Percentiles rank a stretch among this genome's conserved stretches.
Conservation (phyloP, 1,140 invertebrate species). For the Gryllus bimaculatus region DNA sequence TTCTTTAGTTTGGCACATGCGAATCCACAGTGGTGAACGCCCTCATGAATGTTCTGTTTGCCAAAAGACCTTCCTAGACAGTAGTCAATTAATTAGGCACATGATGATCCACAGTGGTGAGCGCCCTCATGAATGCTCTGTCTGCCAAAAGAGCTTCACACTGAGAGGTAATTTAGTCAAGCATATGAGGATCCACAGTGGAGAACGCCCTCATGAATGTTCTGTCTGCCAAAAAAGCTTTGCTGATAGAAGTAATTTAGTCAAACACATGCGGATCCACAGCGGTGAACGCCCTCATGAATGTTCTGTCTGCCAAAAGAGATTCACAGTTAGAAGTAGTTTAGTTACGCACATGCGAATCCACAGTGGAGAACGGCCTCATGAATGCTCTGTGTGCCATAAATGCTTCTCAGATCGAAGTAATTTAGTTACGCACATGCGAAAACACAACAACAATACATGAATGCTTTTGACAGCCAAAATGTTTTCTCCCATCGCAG, state of each 20-base stretch:
- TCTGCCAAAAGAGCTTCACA: constrained; percentile 46
- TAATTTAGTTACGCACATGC: constrained; percentile 1
- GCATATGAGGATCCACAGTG: constrained; percentile 42
- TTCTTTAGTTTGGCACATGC: constrained; percentile 36
- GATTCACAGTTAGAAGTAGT: constrained; percentile 74
- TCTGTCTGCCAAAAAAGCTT: constrained; percentile 44
- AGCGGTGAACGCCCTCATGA: constrained; percentile 56
- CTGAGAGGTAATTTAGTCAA: constrained; percentile 41
- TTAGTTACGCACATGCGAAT: constrained; percentile 40
- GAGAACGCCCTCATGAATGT: constrained; percentile 44
- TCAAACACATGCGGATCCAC: constrained; percentile 38
- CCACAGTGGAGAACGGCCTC: constrained; percentile 58
- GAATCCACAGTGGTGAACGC: constrained; percentile 41
- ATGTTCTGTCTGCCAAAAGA: constrained; percentile 74
- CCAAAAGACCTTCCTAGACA: background rate
- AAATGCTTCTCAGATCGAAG: constrained; percentile 43
- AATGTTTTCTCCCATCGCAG: too few species aligned
- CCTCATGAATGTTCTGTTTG: constrained; percentile 24
- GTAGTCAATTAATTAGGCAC: constrained; percentile 29
- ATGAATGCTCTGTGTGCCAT: constrained; percentile 51
- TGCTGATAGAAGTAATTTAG: constrained; percentile 41
- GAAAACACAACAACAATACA: too few species aligned
- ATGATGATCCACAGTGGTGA: constrained; percentile 48
- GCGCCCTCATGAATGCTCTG: constrained; percentile 48
- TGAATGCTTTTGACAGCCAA: too few species aligned